A percentile compares a stretch with the other conserved stretches of the same genome.
Evolutionary conservation across 1,140 invertebrate genomes (phyloP).

Genomic region (Leptoteleia sp.): DNA sequence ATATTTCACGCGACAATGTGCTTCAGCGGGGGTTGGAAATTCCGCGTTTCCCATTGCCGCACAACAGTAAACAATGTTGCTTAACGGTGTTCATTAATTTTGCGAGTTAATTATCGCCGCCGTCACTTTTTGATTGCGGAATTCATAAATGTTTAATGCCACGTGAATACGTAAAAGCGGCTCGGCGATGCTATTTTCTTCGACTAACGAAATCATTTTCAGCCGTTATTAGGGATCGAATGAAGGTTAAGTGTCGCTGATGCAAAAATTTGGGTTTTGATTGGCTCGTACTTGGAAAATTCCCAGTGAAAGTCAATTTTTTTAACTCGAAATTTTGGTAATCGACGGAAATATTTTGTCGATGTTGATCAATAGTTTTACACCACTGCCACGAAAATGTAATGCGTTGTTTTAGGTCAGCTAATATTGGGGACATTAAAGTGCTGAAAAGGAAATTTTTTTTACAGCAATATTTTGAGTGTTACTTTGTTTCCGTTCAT

Average conservation of each 20-base stretch:
- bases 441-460: too few species aligned
- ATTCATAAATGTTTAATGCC: conserved; percentile 53
- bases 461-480: too few species aligned
- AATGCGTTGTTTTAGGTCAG: too few species aligned
- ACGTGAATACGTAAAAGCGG: conserved; percentile 18
- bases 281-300: conserved; percentile 56
- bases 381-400: conserved; percentile 14
- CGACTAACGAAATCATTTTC: conserved; percentile 53
- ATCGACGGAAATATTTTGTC: conserved; percentile 51
- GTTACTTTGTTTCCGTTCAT: too few species aligned
- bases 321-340: conserved; percentile 45
- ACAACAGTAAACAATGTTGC: conserved; percentile 49
- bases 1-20: conserved; percentile 45
- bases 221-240: conserved; percentile 36
- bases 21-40: conserved; percentile 37
- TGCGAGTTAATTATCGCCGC: conserved; percentile 43
- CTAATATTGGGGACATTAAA: too few species aligned
- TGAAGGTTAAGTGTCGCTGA: conserved; percentile 52
- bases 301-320: conserved; percentile 49
- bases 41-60: conserved; percentile 26
- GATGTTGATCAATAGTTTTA: conserved; percentile 42
- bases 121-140: conserved; percentile 33
- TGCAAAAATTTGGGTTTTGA: conserved; percentile 53
- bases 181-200: conserved; percentile 40
- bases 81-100: conserved; percentile 56